Evolutionary conservation across 2,888 invertebrate genomes (phyloP).

Genomic region (Monochamus alternatus): DNA sequence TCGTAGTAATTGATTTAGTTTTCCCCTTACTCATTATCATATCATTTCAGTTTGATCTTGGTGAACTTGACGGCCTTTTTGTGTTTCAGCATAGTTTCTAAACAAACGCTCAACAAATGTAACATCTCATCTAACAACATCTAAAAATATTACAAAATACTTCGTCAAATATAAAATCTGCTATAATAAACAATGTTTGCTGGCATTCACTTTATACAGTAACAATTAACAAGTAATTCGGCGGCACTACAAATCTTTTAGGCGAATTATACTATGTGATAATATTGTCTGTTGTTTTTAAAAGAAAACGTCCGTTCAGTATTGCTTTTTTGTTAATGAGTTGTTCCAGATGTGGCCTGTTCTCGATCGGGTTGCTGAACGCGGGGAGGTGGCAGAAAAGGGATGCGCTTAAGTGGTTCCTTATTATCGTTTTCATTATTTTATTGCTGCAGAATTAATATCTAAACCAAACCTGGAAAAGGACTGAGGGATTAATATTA

Average conservation of each 20-base stretch:
- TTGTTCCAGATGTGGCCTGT: neutral
- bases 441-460: conserved; percentile 24
- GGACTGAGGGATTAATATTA: conserved; percentile 2
- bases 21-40: conserved; percentile 21
- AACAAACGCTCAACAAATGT: conserved; percentile 52
- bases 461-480: conserved; percentile 5
- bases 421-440: conserved; percentile 27
- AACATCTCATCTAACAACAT: conserved; percentile 58
- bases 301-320: conserved; percentile 41
- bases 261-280: conserved; percentile 47
- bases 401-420: neutral
- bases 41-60: conserved; percentile 59
- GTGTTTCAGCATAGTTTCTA: conserved; percentile 53
- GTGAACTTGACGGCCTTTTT: conserved; percentile 56
- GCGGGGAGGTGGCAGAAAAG: conserved; percentile 5
- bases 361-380: conserved; percentile 23
- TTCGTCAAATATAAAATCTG: conserved; percentile 54
- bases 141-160: conserved; percentile 53
- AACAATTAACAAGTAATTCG: conserved; percentile 56
- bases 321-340: conserved; percentile 48
- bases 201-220: conserved; percentile 39
- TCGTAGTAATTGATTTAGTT: conserved; percentile 47
- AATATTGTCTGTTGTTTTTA: conserved; percentile 55
- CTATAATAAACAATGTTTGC: conserved; percentile 45
- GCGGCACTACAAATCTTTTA: conserved; percentile 48